Base-by-base conservation (phyloP, 2,113 vertebrate genomes). In the Crotalus horridus region DNA sequence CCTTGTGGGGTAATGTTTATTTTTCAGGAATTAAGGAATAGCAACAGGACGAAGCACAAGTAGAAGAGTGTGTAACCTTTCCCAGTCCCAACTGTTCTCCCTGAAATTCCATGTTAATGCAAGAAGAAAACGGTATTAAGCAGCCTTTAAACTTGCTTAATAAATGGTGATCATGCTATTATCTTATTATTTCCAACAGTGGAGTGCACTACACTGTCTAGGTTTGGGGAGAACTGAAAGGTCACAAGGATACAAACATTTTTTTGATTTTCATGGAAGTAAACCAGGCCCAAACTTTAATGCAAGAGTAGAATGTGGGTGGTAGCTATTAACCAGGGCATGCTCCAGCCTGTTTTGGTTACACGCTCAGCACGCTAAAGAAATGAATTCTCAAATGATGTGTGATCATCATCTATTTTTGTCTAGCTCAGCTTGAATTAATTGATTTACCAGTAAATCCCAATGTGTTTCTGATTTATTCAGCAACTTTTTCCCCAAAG, bases 321-420 rank as follows among this genome's bases (percentile, higher is more conserved):
- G 1, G 54, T 89, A 93, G 90, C 87, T 1, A 7, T 90, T 21
- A 95, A 93, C 3, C 0, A 43, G 89, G 55, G 48, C 15, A 90
- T 64, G 89, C 92, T 92, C 46, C 91, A 95, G 96, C 94, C 89
- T 95, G 55, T 56, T 51, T 51, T 39, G 43, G 91, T 0, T 26
- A 95, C 53, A 94, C 93, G 94, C 94, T 92, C 92, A 91, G 92
- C 94, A 92, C 61, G 85, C 92, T 93, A 94, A 95, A 95, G 96
- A 97, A 97, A 97, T 96, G 94, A 56, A 93, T 97, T 95, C 9
- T 94, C 92, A 95, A 95, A 96, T 95, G 95, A 96, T 91, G 94
- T 95, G 94, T 11, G 23, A 85, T 94, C 94, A 94, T 96, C 95
- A 96, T 94, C 95, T 97, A 96, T 95, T 97, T 97, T 96, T 96